These are phyloP conservation scores for Steinernema khuongi DNA, from an alignment of 1,140 invertebrate species.

Conservation along the genomic window DNA sequence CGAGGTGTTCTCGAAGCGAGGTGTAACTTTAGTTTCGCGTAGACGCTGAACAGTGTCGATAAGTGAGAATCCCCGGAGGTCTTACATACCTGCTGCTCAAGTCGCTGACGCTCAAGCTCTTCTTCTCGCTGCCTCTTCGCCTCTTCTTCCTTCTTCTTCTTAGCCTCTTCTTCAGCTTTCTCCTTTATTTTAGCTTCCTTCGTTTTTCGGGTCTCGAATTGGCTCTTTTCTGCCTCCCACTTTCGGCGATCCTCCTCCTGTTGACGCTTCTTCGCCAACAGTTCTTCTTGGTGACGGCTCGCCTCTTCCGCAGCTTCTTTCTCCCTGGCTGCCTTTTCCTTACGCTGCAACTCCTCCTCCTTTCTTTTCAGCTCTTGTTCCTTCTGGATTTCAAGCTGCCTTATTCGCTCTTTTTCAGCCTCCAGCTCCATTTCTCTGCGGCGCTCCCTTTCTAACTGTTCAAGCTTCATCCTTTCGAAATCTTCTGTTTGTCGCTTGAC, in stretches of 20 bases:
- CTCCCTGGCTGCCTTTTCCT: neutral
- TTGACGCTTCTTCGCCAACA: neutral
- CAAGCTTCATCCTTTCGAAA: neutral
- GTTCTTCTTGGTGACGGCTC: neutral
- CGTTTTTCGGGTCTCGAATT: slow-evolving; percentile 2
- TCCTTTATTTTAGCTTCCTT: slow-evolving; percentile 19
- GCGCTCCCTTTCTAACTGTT: neutral
- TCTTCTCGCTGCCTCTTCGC: slow-evolving; percentile 14
- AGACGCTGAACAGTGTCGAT: neutral
- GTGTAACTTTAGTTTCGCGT: neutral
- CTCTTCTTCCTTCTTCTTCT: slow-evolving; percentile 8
- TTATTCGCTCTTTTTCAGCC: neutral
- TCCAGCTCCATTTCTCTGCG: neutral
- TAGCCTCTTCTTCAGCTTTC: too few species aligned
- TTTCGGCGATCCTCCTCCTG: slow-evolving; percentile 11
- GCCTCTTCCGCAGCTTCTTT: neutral
- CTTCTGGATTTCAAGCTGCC: neutral
- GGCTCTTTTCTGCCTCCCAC: slow-evolving; percentile 10
- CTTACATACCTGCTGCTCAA: neutral
- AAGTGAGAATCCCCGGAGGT: neutral
- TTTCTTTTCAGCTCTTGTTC: neutral
- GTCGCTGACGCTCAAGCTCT: neutral
- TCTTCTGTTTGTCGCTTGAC: neutral
- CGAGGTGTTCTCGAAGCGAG: neutral
- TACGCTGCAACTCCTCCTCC: slow-evolving; percentile 20